Percentiles rank a stretch among this genome's conserved stretches.
phyloP scores from a whole-genome alignment of 1,140 invertebrate species.

The Goniozus legneri region DNA sequence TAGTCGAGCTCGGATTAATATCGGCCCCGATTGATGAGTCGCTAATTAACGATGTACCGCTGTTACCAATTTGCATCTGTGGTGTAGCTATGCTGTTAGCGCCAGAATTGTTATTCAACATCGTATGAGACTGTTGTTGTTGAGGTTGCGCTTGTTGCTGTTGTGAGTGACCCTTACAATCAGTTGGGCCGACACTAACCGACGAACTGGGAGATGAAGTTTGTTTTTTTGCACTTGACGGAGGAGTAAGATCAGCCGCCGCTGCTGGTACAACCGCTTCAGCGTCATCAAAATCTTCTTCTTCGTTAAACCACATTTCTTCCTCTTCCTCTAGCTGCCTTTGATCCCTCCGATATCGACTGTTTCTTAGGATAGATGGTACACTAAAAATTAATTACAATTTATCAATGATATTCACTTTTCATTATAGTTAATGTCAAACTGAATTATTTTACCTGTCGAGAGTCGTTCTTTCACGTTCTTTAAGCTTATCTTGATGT shows the following conservation, averaged over 20 bases:
- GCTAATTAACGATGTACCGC: conserved; percentile 45
- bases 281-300: conserved; percentile 90
- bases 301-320: conserved; percentile 98
- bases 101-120: conserved; percentile 54
- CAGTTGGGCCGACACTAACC: conserved; percentile 38
- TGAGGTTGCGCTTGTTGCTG: conserved; percentile 41
- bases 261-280: conserved; percentile 60
- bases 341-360: conserved; percentile 84
- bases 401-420: conserved; percentile 8
- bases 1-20: conserved; percentile 45
- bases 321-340: conserved; percentile 94
- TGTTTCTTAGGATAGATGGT: conserved; percentile 74
- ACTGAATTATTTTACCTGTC: conserved; percentile 59
- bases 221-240: conserved; percentile 43
- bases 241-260: conserved; percentile 44
- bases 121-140: conserved; percentile 30
- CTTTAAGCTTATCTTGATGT: conserved; percentile 86
- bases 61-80: conserved; percentile 45
- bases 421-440: neutral
- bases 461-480: conserved; percentile 71
- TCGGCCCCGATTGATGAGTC: conserved; percentile 46
- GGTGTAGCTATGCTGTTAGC: conserved; percentile 39
- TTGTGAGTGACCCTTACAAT: conserved; percentile 44
- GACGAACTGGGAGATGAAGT: conserved; percentile 50
- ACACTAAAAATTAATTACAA: conserved; percentile 47